Conservation (phyloP, 2,888 invertebrate species). For the Scelioninae gen. 1 region DNA sequence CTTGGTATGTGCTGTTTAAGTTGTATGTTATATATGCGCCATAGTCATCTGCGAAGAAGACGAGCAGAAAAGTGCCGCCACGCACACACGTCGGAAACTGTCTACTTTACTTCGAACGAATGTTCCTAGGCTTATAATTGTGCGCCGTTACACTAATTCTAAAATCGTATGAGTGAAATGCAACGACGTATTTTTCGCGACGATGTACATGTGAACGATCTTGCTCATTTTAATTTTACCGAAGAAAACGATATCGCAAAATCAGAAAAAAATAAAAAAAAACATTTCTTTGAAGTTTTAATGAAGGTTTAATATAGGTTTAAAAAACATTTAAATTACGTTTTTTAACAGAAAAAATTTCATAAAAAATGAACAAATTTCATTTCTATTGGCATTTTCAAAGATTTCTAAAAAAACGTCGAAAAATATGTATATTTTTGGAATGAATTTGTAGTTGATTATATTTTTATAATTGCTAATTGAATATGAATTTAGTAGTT, state of each 20-base stretch:
- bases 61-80: slow-evolving; percentile 67
- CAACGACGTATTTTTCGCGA: slow-evolving; percentile 4
- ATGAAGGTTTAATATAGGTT: no score
- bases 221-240: neutral
- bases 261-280: no score
- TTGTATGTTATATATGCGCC: slow-evolving; percentile 67
- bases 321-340: no score
- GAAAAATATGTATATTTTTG: no score
- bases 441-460: no score
- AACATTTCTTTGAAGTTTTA: no score
- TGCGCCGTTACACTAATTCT: slow-evolving; percentile 37
- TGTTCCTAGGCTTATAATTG: slow-evolving; percentile 46
- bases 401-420: no score
- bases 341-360: no score
- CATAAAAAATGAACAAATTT: no score
- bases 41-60: slow-evolving; percentile 61
- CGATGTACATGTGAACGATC: neutral
- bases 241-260: neutral
- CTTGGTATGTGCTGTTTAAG: slow-evolving; percentile 64
- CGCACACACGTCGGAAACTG: slow-evolving; percentile 56
- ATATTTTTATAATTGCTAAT: no score
- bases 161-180: slow-evolving; percentile 9
- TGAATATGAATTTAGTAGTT: no score
- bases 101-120: slow-evolving; percentile 52
- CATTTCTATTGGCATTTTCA: no score